Evolutionary conservation across 2,797 vertebrate species (phyloP), one percentile per base, ranked within the genome.

Genomic region (Zenarchopterus dispar): DNA sequence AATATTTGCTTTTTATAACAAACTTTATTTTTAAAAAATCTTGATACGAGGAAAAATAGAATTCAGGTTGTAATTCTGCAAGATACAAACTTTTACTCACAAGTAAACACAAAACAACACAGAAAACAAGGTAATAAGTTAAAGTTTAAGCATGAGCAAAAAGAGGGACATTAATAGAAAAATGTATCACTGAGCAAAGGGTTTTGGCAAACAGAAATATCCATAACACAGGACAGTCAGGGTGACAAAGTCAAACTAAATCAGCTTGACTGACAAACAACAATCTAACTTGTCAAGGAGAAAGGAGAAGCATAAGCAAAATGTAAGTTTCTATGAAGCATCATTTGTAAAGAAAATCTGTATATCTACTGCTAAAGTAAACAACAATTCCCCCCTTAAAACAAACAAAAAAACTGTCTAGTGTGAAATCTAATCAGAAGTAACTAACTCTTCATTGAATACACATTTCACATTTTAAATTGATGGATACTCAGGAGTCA

Each of bases 221-320:
- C 33, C 28, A 46, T 10, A 67, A 62, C 41, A 69, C 23, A 78
- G 53, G 81, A 75, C 48, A 77, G 70, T 67, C 75, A 64, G 51
- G 33, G 21, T 59, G 52, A 26, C 60, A 55, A 64, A 46, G 2
- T 10, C 42, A 60, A 68, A 42, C 17, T 52, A 51, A 59, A 75
- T 8, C 59, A 17, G 24, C 16, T n/a, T 16, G 2, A 53, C 53
- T 57, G 22, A 69, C 45, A 73, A 54, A 0, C 42, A 69, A 24
- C 10, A 67, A 28, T 33, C 19, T 18, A 21, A 21, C 4, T 46
- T 3, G 13, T 21, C 11, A 21, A 21, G 10, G n/a, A 19, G 19
- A 44, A 19, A 9, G 42, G 9, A 44, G n/a, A 5, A 43, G n/a
- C n/a, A n/a, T n/a, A 42, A n/a, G 41, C 2, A 3, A 15, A 42